These are phyloP conservation scores for Monomorium pharaonis DNA, from an alignment of 1,140 invertebrate genomes.

Conservation along the genomic window DNA sequence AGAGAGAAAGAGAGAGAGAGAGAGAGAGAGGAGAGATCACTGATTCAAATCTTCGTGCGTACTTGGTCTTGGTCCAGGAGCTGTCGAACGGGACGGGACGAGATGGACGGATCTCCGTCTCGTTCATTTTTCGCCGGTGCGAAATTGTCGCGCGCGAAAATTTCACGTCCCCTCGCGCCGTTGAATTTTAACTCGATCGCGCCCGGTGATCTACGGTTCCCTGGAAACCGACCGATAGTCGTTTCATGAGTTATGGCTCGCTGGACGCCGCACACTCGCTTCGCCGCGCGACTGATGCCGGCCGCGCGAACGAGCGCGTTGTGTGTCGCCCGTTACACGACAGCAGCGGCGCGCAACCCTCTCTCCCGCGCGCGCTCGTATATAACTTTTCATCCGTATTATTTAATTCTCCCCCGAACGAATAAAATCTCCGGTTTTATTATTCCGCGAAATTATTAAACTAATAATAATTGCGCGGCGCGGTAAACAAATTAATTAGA, in stretches of 20 bases:
- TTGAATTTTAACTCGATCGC: slow-evolving; percentile 62
- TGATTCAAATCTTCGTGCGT: neutral
- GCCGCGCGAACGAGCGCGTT: slow-evolving; percentile 3
- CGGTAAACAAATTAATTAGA: slow-evolving; percentile 37
- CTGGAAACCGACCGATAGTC: slow-evolving; percentile 53
- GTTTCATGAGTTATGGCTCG: slow-evolving; percentile 51
- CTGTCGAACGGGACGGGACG: neutral
- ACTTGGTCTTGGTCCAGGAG: neutral
- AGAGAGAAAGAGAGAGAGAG: no score
- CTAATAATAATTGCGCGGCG: neutral
- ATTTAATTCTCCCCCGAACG: slow-evolving; percentile 10
- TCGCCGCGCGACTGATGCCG: slow-evolving; percentile 24
- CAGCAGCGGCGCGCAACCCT: neutral
- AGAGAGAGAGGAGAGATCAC: neutral
- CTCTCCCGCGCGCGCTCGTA: no score
- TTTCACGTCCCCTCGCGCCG: slow-evolving; percentile 38
- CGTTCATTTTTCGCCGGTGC: slow-evolving; percentile 28
- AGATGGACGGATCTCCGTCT: slow-evolving; percentile 1
- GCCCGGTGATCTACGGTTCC: slow-evolving; percentile 44
- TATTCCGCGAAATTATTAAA: slow-evolving; percentile 39
- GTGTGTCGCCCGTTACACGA: slow-evolving; percentile 17
- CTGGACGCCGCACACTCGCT: no score
- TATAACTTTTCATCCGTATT: slow-evolving; percentile 32
- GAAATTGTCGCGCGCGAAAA: slow-evolving; percentile 50
- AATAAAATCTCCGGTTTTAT: slow-evolving; percentile 14